Evolutionary conservation across 2,888 invertebrate species (phyloP).

Genomic region (Himalopsyche kuldschensis): DNA sequence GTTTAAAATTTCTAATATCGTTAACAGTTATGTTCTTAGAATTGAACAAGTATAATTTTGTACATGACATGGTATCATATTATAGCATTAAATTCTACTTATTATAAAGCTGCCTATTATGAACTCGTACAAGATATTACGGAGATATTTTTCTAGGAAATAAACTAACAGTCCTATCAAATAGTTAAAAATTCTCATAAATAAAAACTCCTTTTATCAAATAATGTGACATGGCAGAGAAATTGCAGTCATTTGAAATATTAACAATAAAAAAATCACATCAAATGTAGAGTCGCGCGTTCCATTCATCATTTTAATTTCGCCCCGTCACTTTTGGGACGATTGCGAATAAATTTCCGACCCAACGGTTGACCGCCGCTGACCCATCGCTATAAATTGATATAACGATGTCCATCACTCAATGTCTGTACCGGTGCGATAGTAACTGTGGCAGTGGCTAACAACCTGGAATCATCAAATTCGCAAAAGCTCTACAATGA

Average conservation of each 20-base stretch:
- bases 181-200: too few species aligned
- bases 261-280: neutral
- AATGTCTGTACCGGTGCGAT: conserved; percentile 3
- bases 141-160: too few species aligned
- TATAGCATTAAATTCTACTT: too few species aligned
- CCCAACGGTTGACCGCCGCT: conserved; percentile 16
- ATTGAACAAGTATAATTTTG: too few species aligned
- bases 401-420: conserved; percentile 18
- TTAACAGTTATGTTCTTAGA: too few species aligned
- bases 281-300: neutral
- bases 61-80: too few species aligned
- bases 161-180: too few species aligned
- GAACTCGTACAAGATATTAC: too few species aligned
- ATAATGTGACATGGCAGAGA: neutral
- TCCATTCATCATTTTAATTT: neutral
- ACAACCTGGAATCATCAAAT: neutral
- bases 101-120: too few species aligned
- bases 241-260: neutral
- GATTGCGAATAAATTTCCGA: neutral
- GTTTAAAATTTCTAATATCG: too few species aligned
- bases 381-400: conserved; percentile 18
- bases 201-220: neutral
- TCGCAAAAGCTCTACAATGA: too few species aligned
- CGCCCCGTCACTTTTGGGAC: neutral
- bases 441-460: neutral